Base-by-base conservation (phyloP, 2,797 vertebrate species). In the Euphonia xanthogaster region DNA sequence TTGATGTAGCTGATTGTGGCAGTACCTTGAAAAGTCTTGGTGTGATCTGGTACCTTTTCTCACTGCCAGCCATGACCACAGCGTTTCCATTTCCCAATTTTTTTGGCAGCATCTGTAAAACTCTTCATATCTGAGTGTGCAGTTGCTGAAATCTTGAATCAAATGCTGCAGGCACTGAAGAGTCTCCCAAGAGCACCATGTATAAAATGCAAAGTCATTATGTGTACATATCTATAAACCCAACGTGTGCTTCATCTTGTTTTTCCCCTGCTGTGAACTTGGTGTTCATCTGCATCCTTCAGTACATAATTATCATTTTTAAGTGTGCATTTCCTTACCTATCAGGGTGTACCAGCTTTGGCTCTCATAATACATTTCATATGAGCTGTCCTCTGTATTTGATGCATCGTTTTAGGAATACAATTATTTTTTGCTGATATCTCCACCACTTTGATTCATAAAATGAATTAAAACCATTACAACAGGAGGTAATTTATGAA, bases 401-500 rank as follows among this genome's bases (percentile, higher is more conserved):
- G 53, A 88, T 71, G 23, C 17, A 65, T 54, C 0, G 3, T 60
- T 83, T 67, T 61, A 80, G 65, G 35, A 88, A 86, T 55, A 88
- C 24, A 88, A 21, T 92, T 78, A 65, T 84, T 94, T 93, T 86
- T 73, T 81, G 47, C 73, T 70, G 33, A n/a, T 8, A 0, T 61
- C 40, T 58, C 30, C 37, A 84, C 58, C 44, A 37, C 58, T 78
- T 88, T 39, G 47, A 75, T 60, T 78, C 31, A 40, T 51, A 37
- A 62, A 86, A 86, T 70, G 39, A 92, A 90, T 68, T 81, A 72
- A 92, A 88, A 39, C 54, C 62, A 66, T 62, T 82, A 66, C 28
- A 76, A 55, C 42, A 68, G 62, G 77, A 93, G 51, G 13, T 72
- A 81, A 90, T 86, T 95, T 84, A 96, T 91, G 86, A 88, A 86